Evolutionary conservation across 1,140 invertebrate genomes (phyloP).

Genomic region (Bombus ignitus): DNA sequence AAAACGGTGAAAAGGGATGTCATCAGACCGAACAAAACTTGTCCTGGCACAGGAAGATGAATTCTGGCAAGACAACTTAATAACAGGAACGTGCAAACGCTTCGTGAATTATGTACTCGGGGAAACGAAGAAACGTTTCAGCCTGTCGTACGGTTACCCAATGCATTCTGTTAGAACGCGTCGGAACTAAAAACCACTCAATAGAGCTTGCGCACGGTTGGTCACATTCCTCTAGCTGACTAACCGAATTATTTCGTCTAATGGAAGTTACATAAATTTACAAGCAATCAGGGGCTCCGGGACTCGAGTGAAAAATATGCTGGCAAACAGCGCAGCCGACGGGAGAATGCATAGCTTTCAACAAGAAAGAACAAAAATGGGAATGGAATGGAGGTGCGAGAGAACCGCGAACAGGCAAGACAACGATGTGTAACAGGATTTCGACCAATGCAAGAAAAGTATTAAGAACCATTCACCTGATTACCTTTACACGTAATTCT

Average conservation of each 20-base stretch:
- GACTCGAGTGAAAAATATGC: not conserved
- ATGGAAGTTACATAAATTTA: conserved; percentile 44
- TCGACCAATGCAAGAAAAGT: not conserved
- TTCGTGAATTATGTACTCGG: conserved; percentile 3
- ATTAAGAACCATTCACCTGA: not conserved
- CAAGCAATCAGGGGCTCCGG: not conserved
- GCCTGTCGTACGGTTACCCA: not conserved
- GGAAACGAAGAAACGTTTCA: conserved; percentile 3
- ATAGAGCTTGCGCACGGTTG: conserved; percentile 52
- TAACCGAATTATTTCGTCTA: conserved; percentile 10
- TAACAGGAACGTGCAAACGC: not conserved
- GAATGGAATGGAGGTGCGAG: not conserved
- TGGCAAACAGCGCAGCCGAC: conserved; percentile 10
- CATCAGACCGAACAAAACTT: not conserved
- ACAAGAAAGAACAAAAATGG: not conserved
- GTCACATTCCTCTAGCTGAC: not conserved
- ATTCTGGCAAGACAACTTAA: not conserved
- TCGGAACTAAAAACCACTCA: not conserved
- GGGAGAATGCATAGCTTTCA: not conserved
- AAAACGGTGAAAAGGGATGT: not conserved
- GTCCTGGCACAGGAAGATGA: not conserved
- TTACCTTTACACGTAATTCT: not conserved
- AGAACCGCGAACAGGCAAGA: not conserved
- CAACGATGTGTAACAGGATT: not conserved
- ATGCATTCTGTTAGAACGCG: too few relatives aligned